Conservation (phyloP, 1,140 invertebrate species). For the Leptinotarsa texana region DNA sequence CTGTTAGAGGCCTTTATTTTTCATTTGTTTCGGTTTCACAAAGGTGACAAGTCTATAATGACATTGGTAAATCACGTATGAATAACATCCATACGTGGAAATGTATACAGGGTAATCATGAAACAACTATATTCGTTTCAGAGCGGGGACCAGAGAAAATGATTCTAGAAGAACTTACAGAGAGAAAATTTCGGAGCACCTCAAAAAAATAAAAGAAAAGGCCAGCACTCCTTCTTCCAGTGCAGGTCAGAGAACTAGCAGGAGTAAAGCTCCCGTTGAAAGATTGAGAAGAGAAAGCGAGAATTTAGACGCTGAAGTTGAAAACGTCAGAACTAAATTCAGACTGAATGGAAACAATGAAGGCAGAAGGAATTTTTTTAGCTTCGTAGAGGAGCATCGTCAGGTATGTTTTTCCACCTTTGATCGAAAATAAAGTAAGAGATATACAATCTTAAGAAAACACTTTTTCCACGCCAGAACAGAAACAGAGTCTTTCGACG, state of each 20-base stretch:
- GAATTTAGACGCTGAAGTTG: conserved; percentile 30
- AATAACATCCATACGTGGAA: too few species aligned
- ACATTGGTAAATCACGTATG: too few species aligned
- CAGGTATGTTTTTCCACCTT: not conserved
- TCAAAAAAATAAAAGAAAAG: conserved; percentile 22
- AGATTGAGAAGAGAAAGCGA: conserved; percentile 30
- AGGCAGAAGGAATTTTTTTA: conserved; percentile 21
- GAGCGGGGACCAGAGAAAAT: not conserved
- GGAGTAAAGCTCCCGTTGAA: conserved; percentile 25
- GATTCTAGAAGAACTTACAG: conserved; percentile 25
- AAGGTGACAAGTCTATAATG: too few species aligned
- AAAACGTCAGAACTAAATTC: conserved; percentile 27
- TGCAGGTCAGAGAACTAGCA: conserved; percentile 1
- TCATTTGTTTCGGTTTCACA: too few species aligned
- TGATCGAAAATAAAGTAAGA: too few species aligned
- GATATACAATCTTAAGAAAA: too few species aligned
- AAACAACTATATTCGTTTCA: too few species aligned
- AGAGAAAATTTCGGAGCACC: conserved; percentile 26
- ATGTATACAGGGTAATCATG: too few species aligned
- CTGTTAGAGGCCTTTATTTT: too few species aligned
- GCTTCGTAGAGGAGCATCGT: conserved; percentile 5
- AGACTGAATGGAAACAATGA: conserved; percentile 21
- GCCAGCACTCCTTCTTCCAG: not conserved
- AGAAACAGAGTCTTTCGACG: too few species aligned
- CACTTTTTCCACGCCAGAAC: too few species aligned